Percentiles rank a stretch among this genome's conserved stretches.
These are phyloP conservation scores for Diarsia brunnea DNA, from an alignment of 2,888 invertebrate genomes.

Conservation along the genomic window DNA sequence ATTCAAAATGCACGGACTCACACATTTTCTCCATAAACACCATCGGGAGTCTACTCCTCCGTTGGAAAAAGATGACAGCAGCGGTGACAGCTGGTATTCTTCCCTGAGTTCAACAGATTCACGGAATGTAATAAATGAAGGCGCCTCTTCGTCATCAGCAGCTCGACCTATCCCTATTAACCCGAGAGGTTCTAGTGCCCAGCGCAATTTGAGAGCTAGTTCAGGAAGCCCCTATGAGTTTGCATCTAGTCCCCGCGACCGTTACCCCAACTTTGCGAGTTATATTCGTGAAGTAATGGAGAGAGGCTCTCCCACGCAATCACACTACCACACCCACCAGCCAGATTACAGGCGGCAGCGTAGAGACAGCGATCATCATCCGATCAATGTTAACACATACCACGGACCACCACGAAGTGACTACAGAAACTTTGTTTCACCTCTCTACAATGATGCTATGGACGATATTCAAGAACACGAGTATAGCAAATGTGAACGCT, in stretches of 20 bases:
- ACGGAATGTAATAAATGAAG: conserved; percentile 71
- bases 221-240: conserved; percentile 80
- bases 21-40: conserved; percentile 85
- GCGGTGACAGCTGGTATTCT: conserved; percentile 86
- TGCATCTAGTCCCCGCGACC: conserved; percentile 86
- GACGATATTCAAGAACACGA: conserved; percentile 89
- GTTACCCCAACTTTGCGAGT: conserved; percentile 86
- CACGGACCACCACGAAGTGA: conserved; percentile 78
- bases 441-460: conserved; percentile 86
- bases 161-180: conserved; percentile 79
- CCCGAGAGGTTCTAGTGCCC: conserved; percentile 75
- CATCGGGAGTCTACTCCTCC: conserved; percentile 81
- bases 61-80: conserved; percentile 83
- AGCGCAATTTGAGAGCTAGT: conserved; percentile 77
- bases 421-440: conserved; percentile 87
- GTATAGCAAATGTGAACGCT: conserved; percentile 87
- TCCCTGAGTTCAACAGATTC: conserved; percentile 78
- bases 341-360: conserved; percentile 77
- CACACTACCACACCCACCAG: conserved; percentile 77
- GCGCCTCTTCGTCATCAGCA: conserved; percentile 47
- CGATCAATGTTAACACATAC: conserved; percentile 77
- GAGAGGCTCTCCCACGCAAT: conserved; percentile 73
- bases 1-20: conserved; percentile 86
- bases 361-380: conserved; percentile 81
- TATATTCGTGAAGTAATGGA: conserved; percentile 86